phyloP scores from a whole-genome alignment of 2,113 vertebrate genomes.

The Nesogale talazaci region DNA sequence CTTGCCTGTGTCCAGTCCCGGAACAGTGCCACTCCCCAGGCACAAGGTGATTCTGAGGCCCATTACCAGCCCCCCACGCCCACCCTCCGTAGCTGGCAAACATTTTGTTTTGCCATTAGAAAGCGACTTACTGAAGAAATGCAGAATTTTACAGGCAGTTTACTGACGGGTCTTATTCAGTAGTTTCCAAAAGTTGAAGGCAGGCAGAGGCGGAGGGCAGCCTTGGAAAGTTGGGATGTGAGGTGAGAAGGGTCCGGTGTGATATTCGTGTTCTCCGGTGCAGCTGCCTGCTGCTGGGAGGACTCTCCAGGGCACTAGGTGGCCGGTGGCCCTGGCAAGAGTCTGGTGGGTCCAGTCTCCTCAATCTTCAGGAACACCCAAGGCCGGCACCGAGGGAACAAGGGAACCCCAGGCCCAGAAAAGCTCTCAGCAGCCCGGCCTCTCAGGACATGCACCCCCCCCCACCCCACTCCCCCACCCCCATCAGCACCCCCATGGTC shows the following conservation, averaged over 20 bases:
- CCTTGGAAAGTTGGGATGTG: slow-evolving; percentile 13
- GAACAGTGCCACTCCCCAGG: slow-evolving; percentile 46
- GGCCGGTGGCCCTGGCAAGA: not conserved
- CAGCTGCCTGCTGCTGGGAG: not conserved
- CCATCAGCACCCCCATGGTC: too few species aligned
- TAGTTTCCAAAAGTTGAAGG: slow-evolving; percentile 71
- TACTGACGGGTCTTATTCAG: slow-evolving; percentile 75
- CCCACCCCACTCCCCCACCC: too few species aligned
- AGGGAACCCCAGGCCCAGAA: not conserved
- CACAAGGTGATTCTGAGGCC: slow-evolving; percentile 55
- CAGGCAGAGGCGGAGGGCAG: not conserved
- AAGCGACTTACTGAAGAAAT: slow-evolving; percentile 73
- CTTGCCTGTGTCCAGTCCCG: slow-evolving; percentile 41
- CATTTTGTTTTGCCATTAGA: slow-evolving; percentile 78
- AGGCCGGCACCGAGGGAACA: not conserved
- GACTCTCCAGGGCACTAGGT: not conserved
- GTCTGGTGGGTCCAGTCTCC: not conserved
- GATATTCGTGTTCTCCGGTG: slow-evolving; percentile 4
- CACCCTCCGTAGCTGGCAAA: slow-evolving; percentile 67
- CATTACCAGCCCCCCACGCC: not conserved
- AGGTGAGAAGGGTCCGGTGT: slow-evolving; percentile 55
- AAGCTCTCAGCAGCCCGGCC: not conserved
- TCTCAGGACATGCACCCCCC: not conserved
- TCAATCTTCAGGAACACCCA: not conserved
- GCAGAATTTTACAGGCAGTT: slow-evolving; percentile 79